phyloP scores from a whole-genome alignment of 1,140 invertebrate species.

The Drosophila guanche region DNA sequence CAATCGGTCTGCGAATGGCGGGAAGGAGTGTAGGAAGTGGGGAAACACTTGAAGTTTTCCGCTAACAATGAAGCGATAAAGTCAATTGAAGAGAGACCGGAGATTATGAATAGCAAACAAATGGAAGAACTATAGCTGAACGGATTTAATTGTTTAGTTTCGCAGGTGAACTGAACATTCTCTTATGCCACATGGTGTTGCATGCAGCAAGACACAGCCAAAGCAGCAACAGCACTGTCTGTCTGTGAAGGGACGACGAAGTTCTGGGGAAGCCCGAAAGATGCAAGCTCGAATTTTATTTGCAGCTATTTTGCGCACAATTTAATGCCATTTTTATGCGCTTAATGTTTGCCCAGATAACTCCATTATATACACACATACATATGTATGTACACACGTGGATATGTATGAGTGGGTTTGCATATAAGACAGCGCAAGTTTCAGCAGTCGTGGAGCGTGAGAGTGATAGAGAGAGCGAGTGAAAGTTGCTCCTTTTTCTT shows the following conservation, averaged over 20 bases:
- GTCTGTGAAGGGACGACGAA: no score
- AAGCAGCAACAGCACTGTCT: conserved; percentile 10
- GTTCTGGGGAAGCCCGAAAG: conserved; percentile 7
- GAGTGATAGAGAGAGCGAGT: conserved; percentile 48
- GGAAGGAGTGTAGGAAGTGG: conserved; percentile 27
- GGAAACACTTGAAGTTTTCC: conserved; percentile 70
- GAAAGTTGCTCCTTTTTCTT: conserved; percentile 61
- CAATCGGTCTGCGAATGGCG: conserved; percentile 26
- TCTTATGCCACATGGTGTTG: no score
- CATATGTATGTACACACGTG: not conserved
- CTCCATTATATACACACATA: not conserved
- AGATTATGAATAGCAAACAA: conserved; percentile 38
- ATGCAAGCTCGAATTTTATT: conserved; percentile 60
- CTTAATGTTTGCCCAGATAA: conserved; percentile 62
- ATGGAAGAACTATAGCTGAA: conserved; percentile 8
- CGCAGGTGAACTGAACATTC: not conserved
- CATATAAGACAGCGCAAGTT: conserved; percentile 61
- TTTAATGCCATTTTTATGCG: conserved; percentile 77
- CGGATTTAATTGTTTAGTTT: conserved; percentile 34
- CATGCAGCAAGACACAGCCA: not conserved
- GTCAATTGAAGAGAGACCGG: conserved; percentile 44
- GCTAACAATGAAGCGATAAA: conserved; percentile 19
- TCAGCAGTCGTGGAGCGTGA: conserved; percentile 12
- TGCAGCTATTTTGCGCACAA: conserved; percentile 75
- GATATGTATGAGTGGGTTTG: conserved; percentile 16